Evolutionary conservation across 2,113 vertebrate species (phyloP).

Genomic region (Gasterosteus aculeatus): DNA sequence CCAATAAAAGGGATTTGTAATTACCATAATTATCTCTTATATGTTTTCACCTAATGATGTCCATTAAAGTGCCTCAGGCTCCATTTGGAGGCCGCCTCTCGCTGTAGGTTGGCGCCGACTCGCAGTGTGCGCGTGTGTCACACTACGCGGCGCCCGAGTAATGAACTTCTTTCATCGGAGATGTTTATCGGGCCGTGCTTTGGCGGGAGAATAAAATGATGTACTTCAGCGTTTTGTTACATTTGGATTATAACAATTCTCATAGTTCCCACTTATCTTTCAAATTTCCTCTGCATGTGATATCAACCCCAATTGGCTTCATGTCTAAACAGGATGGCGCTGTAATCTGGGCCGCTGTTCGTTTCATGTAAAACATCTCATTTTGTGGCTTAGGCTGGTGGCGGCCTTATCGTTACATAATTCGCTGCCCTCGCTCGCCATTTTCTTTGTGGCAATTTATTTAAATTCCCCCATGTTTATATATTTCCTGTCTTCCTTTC

Average conservation of each 20-base stretch:
- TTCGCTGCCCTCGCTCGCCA: slow-evolving; percentile 68
- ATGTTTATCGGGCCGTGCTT: slow-evolving; percentile 76
- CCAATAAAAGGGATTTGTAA: slow-evolving; percentile 80
- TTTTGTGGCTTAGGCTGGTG: slow-evolving; percentile 78
- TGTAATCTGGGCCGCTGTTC: slow-evolving; percentile 79
- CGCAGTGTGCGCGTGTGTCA: slow-evolving; percentile 70
- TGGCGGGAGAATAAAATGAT: slow-evolving; percentile 71
- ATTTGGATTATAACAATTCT: slow-evolving; percentile 81
- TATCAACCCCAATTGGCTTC: slow-evolving; percentile 80
- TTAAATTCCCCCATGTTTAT: slow-evolving; percentile 82
- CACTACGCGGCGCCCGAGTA: slow-evolving; percentile 72
- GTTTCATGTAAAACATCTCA: slow-evolving; percentile 82
- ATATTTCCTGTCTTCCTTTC: slow-evolving; percentile 76
- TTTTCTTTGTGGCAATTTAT: slow-evolving; percentile 80
- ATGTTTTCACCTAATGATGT: slow-evolving; percentile 82
- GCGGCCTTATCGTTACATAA: slow-evolving; percentile 79
- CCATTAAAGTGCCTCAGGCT: slow-evolving; percentile 74
- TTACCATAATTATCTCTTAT: slow-evolving; percentile 83
- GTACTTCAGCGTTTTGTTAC: slow-evolving; percentile 78
- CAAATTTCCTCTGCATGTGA: slow-evolving; percentile 75
- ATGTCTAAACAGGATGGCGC: slow-evolving; percentile 79
- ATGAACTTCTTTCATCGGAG: slow-evolving; percentile 82
- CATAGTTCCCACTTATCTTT: slow-evolving; percentile 79
- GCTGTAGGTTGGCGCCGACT: slow-evolving; percentile 72
- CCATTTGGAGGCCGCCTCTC: slow-evolving; percentile 69